These are phyloP conservation scores for Albula goreensis DNA, from an alignment of 2,113 vertebrate species.

Conservation along the genomic window DNA sequence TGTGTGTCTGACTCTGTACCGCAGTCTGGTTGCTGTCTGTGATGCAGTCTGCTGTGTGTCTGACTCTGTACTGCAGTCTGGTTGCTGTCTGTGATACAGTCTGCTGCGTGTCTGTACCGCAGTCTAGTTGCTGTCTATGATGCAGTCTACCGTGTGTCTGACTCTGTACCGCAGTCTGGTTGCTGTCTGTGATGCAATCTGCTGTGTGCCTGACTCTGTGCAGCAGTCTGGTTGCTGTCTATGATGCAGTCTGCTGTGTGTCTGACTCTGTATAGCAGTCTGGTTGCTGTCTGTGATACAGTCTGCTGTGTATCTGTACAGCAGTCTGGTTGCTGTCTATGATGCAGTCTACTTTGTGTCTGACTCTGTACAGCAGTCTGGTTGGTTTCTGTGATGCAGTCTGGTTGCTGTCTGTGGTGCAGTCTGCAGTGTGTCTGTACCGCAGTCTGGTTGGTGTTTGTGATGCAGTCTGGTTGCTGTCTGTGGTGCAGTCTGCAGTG, in stretches of 20 bases:
- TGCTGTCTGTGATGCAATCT: neutral
- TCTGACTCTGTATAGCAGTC: no score
- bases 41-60: neutral
- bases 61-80: neutral
- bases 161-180: neutral
- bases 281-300: no score
- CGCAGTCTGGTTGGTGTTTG: neutral
- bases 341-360: no score
- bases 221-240: no score
- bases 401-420: neutral
- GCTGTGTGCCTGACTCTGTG: no score
- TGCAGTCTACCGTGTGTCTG: neutral
- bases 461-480: no score
- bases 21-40: slow-evolving; percentile 11
- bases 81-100: neutral
- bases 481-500: neutral
- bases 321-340: no score
- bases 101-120: neutral
- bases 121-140: neutral
- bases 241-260: no score
- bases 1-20: neutral
- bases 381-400: no score
- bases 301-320: no score
- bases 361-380: no score
- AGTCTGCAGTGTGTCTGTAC: neutral